These are phyloP conservation scores for Baronia brevicornis DNA, from an alignment of 2,888 invertebrate genomes.

Conservation along the genomic window DNA sequence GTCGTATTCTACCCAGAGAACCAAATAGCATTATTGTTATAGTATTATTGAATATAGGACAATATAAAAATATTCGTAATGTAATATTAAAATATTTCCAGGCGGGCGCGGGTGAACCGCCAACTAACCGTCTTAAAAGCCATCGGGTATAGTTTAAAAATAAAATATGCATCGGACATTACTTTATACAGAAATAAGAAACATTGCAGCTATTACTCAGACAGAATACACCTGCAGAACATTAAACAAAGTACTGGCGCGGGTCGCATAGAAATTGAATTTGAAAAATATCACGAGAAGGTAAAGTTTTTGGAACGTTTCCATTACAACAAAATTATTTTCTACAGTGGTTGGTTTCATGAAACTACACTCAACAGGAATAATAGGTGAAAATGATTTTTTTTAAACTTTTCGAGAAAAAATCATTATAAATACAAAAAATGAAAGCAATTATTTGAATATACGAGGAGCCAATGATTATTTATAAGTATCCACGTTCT, in stretches of 20 bases:
- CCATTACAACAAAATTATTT: slow-evolving; percentile 17
- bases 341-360: slow-evolving; percentile 1
- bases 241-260: slow-evolving; percentile 33
- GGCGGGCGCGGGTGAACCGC: too few species aligned
- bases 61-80: too few species aligned
- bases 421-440: too few species aligned
- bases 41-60: too few species aligned
- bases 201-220: slow-evolving; percentile 33
- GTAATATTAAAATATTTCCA: too few species aligned
- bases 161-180: slow-evolving; percentile 31
- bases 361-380: slow-evolving; percentile 1
- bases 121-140: slow-evolving; percentile 16
- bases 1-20: too few species aligned
- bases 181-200: slow-evolving; percentile 28
- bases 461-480: slow-evolving; percentile 10
- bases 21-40: too few species aligned
- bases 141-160: slow-evolving; percentile 18
- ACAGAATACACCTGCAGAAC: slow-evolving; percentile 34
- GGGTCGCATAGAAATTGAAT: slow-evolving; percentile 34
- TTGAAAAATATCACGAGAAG: slow-evolving; percentile 30
- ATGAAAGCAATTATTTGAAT: too few species aligned
- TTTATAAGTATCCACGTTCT: slow-evolving; percentile 7
- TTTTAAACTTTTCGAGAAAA: too few species aligned
- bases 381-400: too few species aligned
- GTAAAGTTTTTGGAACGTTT: slow-evolving; percentile 23